Evolutionary conservation across 2,888 invertebrate species (phyloP).

Genomic region (Eupithecia tripunctaria): DNA sequence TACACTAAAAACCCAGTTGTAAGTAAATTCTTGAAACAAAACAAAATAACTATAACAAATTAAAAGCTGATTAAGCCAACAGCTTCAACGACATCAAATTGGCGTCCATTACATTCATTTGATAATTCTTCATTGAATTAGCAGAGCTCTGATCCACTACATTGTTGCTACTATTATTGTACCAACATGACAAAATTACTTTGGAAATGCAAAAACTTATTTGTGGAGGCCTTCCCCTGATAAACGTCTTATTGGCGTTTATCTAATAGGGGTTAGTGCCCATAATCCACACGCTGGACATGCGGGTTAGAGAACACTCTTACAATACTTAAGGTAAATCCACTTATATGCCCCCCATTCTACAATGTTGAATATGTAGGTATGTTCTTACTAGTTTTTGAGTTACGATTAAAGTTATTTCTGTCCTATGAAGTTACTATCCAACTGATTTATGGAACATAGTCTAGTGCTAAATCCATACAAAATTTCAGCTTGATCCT

Average conservation of each 20-base stretch:
- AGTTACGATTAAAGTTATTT: too few relatives aligned
- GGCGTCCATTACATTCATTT: conserved; percentile 33
- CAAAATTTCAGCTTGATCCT: too few relatives aligned
- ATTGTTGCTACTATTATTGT: neutral
- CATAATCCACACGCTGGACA: too few relatives aligned
- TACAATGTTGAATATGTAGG: neutral
- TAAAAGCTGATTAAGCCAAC: conserved; percentile 1
- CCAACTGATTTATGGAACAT: too few relatives aligned
- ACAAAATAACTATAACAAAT: neutral
- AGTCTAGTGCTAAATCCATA: too few relatives aligned
- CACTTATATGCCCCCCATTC: neutral
- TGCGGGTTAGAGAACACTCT: too few relatives aligned
- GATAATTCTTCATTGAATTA: conserved; percentile 33
- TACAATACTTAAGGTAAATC: neutral
- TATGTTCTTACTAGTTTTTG: too few relatives aligned
- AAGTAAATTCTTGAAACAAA: neutral
- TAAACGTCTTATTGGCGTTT: too few relatives aligned
- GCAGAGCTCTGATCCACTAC: neutral
- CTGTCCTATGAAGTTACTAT: too few relatives aligned
- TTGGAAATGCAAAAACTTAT: neutral
- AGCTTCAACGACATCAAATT: conserved; percentile 43
- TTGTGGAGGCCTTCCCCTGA: too few relatives aligned
- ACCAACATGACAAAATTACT: neutral
- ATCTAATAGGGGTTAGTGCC: too few relatives aligned
- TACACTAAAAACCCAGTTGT: too few relatives aligned